Base-by-base conservation (phyloP, 2,888 invertebrate species). In the Lasius platythorax region DNA sequence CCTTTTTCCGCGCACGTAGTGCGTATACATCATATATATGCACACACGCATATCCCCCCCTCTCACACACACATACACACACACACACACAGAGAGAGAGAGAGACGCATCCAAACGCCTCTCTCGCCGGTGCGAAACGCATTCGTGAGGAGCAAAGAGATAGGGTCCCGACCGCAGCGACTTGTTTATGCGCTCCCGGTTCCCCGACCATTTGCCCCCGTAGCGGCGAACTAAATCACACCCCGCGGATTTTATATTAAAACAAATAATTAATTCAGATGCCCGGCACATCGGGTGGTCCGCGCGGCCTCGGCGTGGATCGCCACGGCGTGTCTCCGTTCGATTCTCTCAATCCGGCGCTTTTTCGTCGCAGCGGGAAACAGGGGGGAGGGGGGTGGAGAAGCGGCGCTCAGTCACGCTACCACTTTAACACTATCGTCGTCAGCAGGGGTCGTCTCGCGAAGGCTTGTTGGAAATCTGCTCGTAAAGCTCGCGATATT, bases 181-280 rank as follows among this genome's bases (percentile, higher is more conserved):
- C 93, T 93, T 94, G 94, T 95, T 95, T 95, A 95, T 94, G 93
- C 90, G 91, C 88, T 92, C n/a, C 53, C 90, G 87, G 87, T 82
- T 53, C 89, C 82, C 89, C 85, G 85, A 87, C 88, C 83, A 90
- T 85, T 90, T 85, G 90, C 88, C 92, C 93, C 92, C 86, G 93
- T 91, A 92, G 92, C 93, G 94, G 92, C 91, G 92, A 93, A 92
- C 93, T 94, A 94, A 94, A 94, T 94, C 94, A 95, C 94, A 93
- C 92, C 94, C 94, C 91, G 93, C 91, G 93, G 94, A 94, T 94
- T 94, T 94, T 93, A 94, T 94, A 94, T 95, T 94, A 94, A 94
- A 94, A 94, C 94, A 94, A 95, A 94, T 95, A 94, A 95, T 95
- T 95, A 94, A 95, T 94, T 95, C 94, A 91, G 93, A 92, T 93